These are phyloP conservation scores for Metallyticus violacea DNA, from an alignment of 2,888 invertebrate genomes.

Conservation along the genomic window DNA sequence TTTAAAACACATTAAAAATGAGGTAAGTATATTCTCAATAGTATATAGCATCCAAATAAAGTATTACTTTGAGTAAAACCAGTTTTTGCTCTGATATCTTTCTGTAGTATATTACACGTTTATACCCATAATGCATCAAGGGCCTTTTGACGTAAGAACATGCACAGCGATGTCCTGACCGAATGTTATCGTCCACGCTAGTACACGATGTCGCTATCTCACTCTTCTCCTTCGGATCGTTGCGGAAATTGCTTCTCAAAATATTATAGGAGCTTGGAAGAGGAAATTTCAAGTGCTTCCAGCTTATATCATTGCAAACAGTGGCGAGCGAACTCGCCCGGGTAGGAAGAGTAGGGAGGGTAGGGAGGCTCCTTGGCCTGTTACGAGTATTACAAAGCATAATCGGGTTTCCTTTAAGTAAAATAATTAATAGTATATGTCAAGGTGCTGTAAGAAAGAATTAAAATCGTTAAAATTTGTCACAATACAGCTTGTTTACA, in stretches of 20 bases:
- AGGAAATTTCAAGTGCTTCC: constrained; percentile 29
- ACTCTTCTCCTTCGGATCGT: constrained; percentile 27
- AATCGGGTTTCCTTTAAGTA: neutral
- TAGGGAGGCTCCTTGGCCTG: too few species aligned
- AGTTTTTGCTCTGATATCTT: too few species aligned
- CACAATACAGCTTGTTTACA: too few species aligned
- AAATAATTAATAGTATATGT: neutral
- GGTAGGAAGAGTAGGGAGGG: too few species aligned
- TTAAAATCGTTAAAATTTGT: too few species aligned
- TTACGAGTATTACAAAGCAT: neutral
- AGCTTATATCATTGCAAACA: constrained; percentile 22
- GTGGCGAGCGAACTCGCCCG: neutral
- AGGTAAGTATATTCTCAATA: too few species aligned
- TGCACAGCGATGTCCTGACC: neutral
- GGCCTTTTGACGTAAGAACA: neutral
- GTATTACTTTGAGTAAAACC: too few species aligned
- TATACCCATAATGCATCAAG: too few species aligned
- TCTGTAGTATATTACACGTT: too few species aligned
- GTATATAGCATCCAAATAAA: too few species aligned
- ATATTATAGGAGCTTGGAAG: constrained; percentile 32
- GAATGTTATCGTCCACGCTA: constrained; percentile 5
- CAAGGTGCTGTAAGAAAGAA: too few species aligned
- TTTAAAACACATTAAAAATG: too few species aligned
- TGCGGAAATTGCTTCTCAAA: constrained; percentile 35
- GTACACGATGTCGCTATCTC: constrained; percentile 12